Conservation (phyloP, 2,888 invertebrate genomes). For the Salpingus planirostris region DNA sequence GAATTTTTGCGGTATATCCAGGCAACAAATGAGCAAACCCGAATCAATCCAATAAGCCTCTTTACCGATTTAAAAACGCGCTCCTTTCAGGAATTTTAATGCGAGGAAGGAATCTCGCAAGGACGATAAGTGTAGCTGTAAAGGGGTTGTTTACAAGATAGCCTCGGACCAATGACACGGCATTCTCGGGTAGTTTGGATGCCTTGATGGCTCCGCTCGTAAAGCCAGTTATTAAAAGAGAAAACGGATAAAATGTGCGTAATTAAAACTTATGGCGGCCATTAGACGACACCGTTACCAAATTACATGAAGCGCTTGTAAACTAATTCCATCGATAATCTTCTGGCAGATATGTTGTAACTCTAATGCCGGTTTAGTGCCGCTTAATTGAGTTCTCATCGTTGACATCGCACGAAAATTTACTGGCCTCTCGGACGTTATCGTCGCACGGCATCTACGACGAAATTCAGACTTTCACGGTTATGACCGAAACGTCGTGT, state of each 20-base stretch:
- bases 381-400: constrained; percentile 17
- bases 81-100: too few species aligned
- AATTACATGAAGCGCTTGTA: constrained; percentile 14
- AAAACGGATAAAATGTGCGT: constrained; percentile 12
- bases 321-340: constrained; percentile 16
- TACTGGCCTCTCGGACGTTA: constrained; percentile 7
- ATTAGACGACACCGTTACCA: constrained; percentile 14
- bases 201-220: constrained; percentile 3
- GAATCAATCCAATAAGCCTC: too few species aligned
- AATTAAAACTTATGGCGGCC: constrained; percentile 14
- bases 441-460: neutral
- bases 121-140: too few species aligned
- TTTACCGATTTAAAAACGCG: too few species aligned
- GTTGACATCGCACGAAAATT: constrained; percentile 13
- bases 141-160: constrained; percentile 2
- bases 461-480: too few species aligned
- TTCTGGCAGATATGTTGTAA: constrained; percentile 11
- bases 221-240: constrained; percentile 14
- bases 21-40: too few species aligned
- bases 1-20: too few species aligned
- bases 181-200: neutral
- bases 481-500: too few species aligned
- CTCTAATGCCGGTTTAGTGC: constrained; percentile 11
- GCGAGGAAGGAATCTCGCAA: too few species aligned
- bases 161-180: neutral